These are phyloP conservation scores for Paratilapia polleni DNA, from an alignment of 2,113 vertebrate genomes.

Conservation along the genomic window DNA sequence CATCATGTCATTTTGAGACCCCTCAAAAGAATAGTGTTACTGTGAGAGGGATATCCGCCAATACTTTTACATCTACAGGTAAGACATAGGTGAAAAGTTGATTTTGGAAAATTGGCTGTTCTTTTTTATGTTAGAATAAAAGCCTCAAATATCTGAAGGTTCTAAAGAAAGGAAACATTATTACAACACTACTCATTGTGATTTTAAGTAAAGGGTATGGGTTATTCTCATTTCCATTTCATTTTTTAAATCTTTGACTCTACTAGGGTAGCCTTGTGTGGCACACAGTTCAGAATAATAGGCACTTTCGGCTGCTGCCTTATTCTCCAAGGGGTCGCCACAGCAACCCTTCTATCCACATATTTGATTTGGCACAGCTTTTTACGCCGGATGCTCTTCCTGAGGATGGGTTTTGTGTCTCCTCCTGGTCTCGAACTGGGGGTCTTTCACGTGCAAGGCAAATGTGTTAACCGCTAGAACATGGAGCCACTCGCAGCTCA, in stretches of 20 bases:
- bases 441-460: too few species aligned
- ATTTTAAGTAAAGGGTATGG: not conserved
- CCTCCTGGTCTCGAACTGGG: too few species aligned
- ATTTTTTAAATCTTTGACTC: not conserved
- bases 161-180: not conserved
- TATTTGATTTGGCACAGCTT: too few species aligned
- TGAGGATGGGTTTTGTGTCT: too few species aligned
- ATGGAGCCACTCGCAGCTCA: too few species aligned
- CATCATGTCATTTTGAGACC: not conserved
- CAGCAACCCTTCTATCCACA: too few species aligned
- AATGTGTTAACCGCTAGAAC: too few species aligned
- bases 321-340: too few species aligned
- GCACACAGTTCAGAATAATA: not conserved
- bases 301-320: too few species aligned
- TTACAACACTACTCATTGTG: not conserved
- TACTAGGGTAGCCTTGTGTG: too few species aligned
- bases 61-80: not conserved
- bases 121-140: not conserved
- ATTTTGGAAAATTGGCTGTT: not conserved
- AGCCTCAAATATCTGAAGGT: not conserved
- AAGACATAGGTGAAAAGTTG: not conserved
- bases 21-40: not conserved
- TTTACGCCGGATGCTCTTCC: too few species aligned
- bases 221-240: not conserved
- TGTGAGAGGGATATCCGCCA: not conserved